Evolutionary conservation across 2,888 invertebrate genomes (phyloP), one percentile per base, ranked within the genome.

Genomic region (Brassicogethes aeneus): DNA sequence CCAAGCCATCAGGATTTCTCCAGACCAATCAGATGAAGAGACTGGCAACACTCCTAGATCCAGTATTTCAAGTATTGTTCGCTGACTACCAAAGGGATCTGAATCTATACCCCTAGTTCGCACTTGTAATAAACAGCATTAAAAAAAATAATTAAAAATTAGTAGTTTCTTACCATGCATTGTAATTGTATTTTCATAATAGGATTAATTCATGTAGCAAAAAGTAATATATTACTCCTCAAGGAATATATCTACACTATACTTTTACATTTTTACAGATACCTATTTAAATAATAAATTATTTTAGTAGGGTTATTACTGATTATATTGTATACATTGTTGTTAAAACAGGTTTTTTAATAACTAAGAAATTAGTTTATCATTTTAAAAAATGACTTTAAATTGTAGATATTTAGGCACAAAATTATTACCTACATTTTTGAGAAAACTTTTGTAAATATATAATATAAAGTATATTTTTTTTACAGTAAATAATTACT

Each of bases 1-100:
- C 70, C 90, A 95, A 65, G 94, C 94, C 0, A 93, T 95, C 52
- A 76, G 91, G 45, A 85, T 91, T 57, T 85, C 88, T 36, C 91
- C 92, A 7, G 78, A 87, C 47, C 84, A 89, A 56, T 87, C 88
- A 17, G 90, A 89, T 34, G 88, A 87, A 42, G 87, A 88, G 45
- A 79, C 60, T 30, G 57, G 59, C 33, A 61, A 56, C 41, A 64
- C 66, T 5, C 63, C 63, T 16, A 54, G 65, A 43, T 64, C 65
- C 8, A 68, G 68, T 55, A 69, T 69, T 56, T 66, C 69, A 2
- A 69, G 68, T 53, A 68, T 69, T 46, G 61, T 69, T 57, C 68
- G 64, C 59, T 69, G 63, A 67, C 57, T 55, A 55, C 44, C 47
- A 32, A 32, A 32, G 32, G 14, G 32, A 12, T 32, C 14, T 8